These are phyloP conservation scores for Xerus inauris DNA, from an alignment of 2,113 vertebrate genomes.

Conservation along the genomic window DNA sequence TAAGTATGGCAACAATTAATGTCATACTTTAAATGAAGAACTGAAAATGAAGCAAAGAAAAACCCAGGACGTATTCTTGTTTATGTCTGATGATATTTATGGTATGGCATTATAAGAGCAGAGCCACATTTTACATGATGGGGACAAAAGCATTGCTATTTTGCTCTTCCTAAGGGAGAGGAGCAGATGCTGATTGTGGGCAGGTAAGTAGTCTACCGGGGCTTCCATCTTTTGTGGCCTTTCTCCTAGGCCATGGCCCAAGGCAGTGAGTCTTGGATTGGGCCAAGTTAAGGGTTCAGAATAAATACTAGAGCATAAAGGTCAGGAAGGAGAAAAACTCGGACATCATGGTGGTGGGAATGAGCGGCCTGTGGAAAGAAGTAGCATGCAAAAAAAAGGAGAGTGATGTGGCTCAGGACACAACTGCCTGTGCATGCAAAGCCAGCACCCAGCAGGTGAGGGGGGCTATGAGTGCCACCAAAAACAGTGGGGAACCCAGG, in stretches of 20 bases:
- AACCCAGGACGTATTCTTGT: neutral
- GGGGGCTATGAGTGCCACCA: neutral
- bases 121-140: neutral
- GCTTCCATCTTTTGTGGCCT: neutral
- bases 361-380: neutral
- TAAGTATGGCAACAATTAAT: neutral
- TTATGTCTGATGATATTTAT: neutral
- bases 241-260: neutral
- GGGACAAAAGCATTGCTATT: neutral
- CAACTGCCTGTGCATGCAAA: neutral
- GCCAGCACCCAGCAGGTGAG: accelerated
- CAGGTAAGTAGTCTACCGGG: neutral
- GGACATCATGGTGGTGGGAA: neutral
- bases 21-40: neutral
- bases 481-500: no score
- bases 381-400: neutral
- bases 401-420: neutral
- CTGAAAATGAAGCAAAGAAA: neutral
- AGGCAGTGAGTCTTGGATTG: neutral
- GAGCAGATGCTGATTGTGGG: neutral
- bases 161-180: neutral
- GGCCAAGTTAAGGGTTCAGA: neutral
- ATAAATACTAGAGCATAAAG: neutral
- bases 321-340: neutral
- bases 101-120: neutral